Evolutionary conservation across 2,888 invertebrate genomes (phyloP), one percentile per base, ranked within the genome.

Genomic region (Orthonychiurus folsomi): DNA sequence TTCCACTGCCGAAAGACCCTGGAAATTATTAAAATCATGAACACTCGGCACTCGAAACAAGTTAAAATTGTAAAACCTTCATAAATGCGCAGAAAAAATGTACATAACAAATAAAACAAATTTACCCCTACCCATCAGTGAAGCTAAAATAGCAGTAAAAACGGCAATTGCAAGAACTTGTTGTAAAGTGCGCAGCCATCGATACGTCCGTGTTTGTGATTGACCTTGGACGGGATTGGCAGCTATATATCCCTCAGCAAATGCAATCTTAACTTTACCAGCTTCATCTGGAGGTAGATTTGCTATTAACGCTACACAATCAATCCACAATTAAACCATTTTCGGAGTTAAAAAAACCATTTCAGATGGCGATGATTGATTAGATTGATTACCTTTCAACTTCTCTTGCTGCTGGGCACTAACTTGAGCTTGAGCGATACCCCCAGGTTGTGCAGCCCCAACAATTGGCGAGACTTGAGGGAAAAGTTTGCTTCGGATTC

Each of bases 161-260:
- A 89, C 83, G 25, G 79, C 74, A 60, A 79, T 76, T 21, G 76
- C 86, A 61, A 89, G 80, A 27, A 90, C 79, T 74, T 89, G 85
- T 75, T 90, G 89, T 26, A 88, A 82, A 66, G 88, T 77, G 79
- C 86, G 85, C 66, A 88, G 80, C 74, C 84, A 83, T 53, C 74
- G 63, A 60, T 75, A 71, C 18, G 73, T 67, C 75, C 82, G 79
- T 53, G 76, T 74, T 65, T 75, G 75, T 18, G 74, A 74, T 9
- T 74, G 73, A 12, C 64, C 59, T 3, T 66, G 61, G 60, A 73
- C 70, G 18, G 75, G 73, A 63, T 77, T 79, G 72, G 89, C 92
- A 60, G 90, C 86, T 64, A 90, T 76, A 75, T 92, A 93, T 0
- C 93, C 93, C 77, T 93, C 93, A 47, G 91, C 91, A 79, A 93